Conservation (phyloP, 2,113 vertebrate genomes). For the Strix uralensis region DNA sequence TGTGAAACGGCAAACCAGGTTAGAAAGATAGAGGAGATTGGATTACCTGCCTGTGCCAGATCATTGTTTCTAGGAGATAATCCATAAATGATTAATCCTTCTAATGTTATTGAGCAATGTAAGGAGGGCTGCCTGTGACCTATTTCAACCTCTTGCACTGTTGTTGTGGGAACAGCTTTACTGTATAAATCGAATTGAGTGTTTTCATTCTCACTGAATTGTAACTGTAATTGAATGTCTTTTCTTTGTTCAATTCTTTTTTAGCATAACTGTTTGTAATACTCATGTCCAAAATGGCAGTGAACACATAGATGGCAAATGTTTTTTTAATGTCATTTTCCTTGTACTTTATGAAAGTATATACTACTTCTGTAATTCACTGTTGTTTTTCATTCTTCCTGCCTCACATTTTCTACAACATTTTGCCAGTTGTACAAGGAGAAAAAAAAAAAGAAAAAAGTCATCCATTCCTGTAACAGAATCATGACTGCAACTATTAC, state of each 20-base stretch:
- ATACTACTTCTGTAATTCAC: conserved; percentile 21
- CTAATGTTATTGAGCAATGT: conserved; percentile 77
- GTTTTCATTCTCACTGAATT: neutral
- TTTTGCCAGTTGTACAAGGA: neutral
- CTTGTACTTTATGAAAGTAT: conserved; percentile 2
- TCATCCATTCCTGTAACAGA: neutral
- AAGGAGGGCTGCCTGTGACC: conserved; percentile 69
- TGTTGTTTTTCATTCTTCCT: conserved; percentile 18
- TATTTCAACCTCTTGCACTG: conserved; percentile 68
- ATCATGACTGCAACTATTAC: neutral
- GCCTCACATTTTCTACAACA: conserved; percentile 12
- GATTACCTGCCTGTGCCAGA: conserved; percentile 86
- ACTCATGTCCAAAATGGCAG: conserved; percentile 14
- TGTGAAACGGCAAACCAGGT: conserved; percentile 63
- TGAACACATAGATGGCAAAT: neutral
- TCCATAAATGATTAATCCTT: conserved; percentile 91
- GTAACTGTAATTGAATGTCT: neutral
- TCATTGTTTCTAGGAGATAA: conserved; percentile 88
- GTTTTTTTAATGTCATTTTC: neutral
- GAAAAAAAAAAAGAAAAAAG: neutral
- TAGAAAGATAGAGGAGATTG: conserved; percentile 75
- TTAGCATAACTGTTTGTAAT: neutral
- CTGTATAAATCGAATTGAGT: neutral
- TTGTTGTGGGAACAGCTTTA: conserved; percentile 33
- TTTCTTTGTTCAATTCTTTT: conserved; percentile 7